These are phyloP conservation scores for Osmerus mordax DNA, from an alignment of 2,113 vertebrate species.

Conservation along the genomic window DNA sequence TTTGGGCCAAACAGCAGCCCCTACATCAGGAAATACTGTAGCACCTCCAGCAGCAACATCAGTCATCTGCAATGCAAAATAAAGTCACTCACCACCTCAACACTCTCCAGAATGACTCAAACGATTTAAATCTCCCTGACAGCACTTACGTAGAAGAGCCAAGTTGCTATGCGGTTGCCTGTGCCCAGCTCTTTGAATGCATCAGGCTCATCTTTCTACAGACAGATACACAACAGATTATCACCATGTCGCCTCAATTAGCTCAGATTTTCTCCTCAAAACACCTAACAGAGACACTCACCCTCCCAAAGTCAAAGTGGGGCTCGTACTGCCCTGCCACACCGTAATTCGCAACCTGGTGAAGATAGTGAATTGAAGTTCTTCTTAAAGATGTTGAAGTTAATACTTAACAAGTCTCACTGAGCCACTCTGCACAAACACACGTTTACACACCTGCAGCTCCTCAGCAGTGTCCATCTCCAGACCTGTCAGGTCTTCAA, in stretches of 20 bases:
- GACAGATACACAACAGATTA: not conserved
- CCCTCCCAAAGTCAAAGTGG: constrained; percentile 88
- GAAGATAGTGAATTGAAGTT: constrained; percentile 28
- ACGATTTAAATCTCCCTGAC: not conserved
- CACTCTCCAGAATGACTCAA: too few species aligned
- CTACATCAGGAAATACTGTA: constrained; percentile 96
- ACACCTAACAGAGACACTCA: constrained; percentile 44
- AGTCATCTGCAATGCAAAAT: constrained; percentile 82
- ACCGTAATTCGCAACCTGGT: constrained; percentile 84
- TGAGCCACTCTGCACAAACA: not conserved
- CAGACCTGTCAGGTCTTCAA: constrained; percentile 90
- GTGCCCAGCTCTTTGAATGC: constrained; percentile 98
- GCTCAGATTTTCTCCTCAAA: not conserved
- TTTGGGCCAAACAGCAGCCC: constrained; percentile 90
- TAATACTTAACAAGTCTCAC: not conserved
- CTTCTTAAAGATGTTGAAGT: not conserved
- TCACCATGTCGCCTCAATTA: constrained; percentile 6
- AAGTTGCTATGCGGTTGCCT: constrained; percentile 96
- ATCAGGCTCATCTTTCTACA: constrained; percentile 98
- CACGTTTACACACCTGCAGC: constrained; percentile 72
- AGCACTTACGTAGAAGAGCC: constrained; percentile 96
- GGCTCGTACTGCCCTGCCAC: constrained; percentile 88
- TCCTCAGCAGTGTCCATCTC: constrained; percentile 97
- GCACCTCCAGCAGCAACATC: constrained; percentile 94
- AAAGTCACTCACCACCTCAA: not conserved